Evolutionary conservation across 92 coral and sea anemone species (phyloP).

Genomic region (Epizoanthus scotinus): DNA sequence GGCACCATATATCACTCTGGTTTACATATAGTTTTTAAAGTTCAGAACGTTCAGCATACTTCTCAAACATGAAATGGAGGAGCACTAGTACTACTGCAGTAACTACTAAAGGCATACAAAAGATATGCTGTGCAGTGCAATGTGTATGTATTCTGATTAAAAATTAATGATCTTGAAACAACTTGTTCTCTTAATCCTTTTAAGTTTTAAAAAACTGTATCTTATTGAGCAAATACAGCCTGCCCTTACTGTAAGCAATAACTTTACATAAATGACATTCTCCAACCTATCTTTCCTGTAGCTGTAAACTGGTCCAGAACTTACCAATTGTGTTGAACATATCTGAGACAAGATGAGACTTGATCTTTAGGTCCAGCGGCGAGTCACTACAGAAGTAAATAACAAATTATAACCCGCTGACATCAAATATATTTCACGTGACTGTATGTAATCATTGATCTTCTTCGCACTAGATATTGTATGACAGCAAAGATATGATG

Average conservation of each 20-base stretch:
- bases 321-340: slow-evolving; percentile 92
- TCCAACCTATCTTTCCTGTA: neutral
- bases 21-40: no score
- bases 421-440: no score
- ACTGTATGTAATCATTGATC: neutral
- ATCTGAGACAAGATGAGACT: slow-evolving; percentile 93
- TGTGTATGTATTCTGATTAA: no score
- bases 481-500: neutral
- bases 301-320: neutral
- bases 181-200: no score
- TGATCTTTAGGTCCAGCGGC: slow-evolving; percentile 95
- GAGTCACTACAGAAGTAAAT: slow-evolving; percentile 69
- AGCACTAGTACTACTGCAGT: no score
- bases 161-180: no score
- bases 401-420: no score
- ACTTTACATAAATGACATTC: neutral
- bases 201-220: neutral
- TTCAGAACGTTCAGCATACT: no score
- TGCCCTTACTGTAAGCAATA: neutral
- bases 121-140: no score
- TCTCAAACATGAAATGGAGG: no score
- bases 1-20: no score
- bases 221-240: neutral
- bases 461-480: neutral
- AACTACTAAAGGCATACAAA: no score